Evolutionary conservation across 2,113 vertebrate species (phyloP).

Genomic region (Aldabrachelys gigantea): DNA sequence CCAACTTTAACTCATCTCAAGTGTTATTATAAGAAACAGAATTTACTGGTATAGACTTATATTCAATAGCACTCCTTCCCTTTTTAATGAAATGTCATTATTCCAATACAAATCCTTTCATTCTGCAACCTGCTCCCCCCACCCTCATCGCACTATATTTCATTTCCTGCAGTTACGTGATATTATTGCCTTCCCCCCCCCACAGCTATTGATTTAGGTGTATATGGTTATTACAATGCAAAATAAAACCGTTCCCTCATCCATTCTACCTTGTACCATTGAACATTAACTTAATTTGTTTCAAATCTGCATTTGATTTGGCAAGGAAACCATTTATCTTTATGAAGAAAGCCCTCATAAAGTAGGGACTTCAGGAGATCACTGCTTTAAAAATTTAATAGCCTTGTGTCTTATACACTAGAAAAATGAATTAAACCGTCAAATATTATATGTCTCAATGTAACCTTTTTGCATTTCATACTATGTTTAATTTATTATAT

Average conservation of each 20-base stretch:
- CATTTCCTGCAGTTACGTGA: constrained; percentile 88
- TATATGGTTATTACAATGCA: constrained; percentile 94
- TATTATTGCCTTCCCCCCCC: constrained; percentile 88
- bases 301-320: constrained; percentile 93
- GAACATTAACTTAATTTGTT: constrained; percentile 91
- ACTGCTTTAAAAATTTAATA: constrained; percentile 89
- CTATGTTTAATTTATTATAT: constrained; percentile 86
- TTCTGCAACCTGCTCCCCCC: constrained; percentile 78
- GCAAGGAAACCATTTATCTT: constrained; percentile 93
- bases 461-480: constrained; percentile 85
- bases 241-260: constrained; percentile 89
- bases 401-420: constrained; percentile 86
- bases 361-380: constrained; percentile 88
- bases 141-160: constrained; percentile 85
- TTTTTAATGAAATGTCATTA: constrained; percentile 95
- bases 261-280: constrained; percentile 92
- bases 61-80: constrained; percentile 82
- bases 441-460: constrained; percentile 87
- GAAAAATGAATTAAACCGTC: constrained; percentile 89
- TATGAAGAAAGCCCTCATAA: constrained; percentile 91
- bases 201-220: constrained; percentile 94
- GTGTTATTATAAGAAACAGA: constrained; percentile 88
- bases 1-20: constrained; percentile 85
- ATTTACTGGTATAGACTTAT: constrained; percentile 87
- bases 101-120: constrained; percentile 93